Percentiles rank a stretch among this genome's conserved stretches.
These are phyloP conservation scores for Cynopterus brachyotis DNA, from an alignment of 2,113 vertebrate genomes.

Conservation along the genomic window DNA sequence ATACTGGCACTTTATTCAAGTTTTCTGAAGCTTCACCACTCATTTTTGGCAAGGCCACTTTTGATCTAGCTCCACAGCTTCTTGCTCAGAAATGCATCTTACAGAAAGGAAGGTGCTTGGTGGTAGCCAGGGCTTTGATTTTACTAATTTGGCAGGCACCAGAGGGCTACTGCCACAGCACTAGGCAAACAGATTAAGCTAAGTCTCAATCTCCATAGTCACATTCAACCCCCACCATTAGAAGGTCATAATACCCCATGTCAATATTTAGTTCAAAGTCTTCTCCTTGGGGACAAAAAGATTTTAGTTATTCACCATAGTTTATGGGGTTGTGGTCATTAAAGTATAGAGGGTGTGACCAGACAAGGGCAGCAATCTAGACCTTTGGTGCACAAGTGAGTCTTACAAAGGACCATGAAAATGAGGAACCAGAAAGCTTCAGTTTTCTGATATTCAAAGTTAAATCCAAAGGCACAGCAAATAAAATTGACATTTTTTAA, in stretches of 20 bases:
- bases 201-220: neutral
- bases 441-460: neutral
- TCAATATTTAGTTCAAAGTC: neutral
- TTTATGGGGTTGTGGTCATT: neutral
- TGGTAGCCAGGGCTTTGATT: neutral
- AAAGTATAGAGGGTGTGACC: accelerated
- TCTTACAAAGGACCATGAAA: neutral
- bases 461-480: neutral
- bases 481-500: neutral
- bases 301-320: neutral
- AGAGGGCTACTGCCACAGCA: no score
- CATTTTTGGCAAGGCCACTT: neutral
- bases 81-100: neutral
- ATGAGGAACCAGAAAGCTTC: neutral
- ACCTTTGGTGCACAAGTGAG: neutral
- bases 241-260: accelerated
- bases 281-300: neutral
- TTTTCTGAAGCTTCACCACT: neutral
- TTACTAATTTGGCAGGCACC: neutral
- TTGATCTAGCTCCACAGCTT: neutral
- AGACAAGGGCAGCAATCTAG: neutral
- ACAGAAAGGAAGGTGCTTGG: neutral
- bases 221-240: accelerated
- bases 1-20: neutral
- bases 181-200: neutral